phyloP scores from a whole-genome alignment of 2,113 vertebrate genomes.

The Clarias macrocephalus region DNA sequence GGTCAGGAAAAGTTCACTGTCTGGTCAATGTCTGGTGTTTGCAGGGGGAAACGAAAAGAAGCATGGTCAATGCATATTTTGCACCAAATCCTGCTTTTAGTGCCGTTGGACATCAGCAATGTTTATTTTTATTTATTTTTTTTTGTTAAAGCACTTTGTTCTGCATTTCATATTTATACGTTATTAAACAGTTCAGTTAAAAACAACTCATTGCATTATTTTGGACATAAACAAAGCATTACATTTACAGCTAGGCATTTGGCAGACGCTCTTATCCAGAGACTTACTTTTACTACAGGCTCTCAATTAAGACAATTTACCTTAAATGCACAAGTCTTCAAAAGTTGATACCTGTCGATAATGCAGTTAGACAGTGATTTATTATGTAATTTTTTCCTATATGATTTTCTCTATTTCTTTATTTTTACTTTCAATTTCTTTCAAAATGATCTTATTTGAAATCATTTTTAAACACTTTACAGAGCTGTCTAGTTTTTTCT shows the following conservation, averaged over 20 bases:
- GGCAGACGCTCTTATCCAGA: no score
- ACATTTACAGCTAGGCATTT: background rate
- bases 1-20: constrained; percentile 33
- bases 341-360: background rate
- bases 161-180: background rate
- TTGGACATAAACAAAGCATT: background rate
- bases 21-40: constrained; percentile 21
- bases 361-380: background rate
- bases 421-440: background rate
- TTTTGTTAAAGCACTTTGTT: background rate
- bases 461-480: background rate
- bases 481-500: no score
- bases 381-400: background rate
- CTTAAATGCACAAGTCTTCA: background rate
- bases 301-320: background rate
- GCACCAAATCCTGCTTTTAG: background rate
- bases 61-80: background rate
- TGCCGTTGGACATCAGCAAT: background rate
- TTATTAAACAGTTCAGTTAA: background rate
- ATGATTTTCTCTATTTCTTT: no score
- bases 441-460: background rate
- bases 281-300: background rate
- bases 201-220: background rate
- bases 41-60: background rate
- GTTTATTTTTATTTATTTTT: background rate